Evolutionary conservation across 2,888 invertebrate genomes (phyloP), one percentile per base, ranked within the genome.

Genomic region (Pelosia muscerda): DNA sequence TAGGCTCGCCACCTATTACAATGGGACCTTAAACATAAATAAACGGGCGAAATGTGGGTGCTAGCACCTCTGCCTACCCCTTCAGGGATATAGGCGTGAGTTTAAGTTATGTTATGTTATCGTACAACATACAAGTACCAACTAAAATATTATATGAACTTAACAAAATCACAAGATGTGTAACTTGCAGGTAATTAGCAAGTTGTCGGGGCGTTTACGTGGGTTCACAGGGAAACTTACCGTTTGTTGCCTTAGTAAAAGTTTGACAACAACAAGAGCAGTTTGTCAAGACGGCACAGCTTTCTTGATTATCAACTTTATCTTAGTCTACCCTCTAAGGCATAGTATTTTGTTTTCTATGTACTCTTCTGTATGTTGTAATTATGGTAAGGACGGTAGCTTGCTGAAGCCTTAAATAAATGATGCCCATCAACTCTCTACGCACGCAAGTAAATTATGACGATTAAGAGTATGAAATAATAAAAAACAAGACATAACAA

Each of bases 191-290:
- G 61, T 69, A 71, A 79, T 77, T 79, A 81, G 54, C 79, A 71
- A 77, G 70, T 81, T 74, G 42, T 67, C 57, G 19, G 63, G 59
- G 49, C 34, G 19, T 60, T 76, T 69, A 75, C 68, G 73, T 75
- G 70, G 11, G 66, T 58, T 72, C 67, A 66, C 66, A 26, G 59
- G 58, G 60, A 68, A 79, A 77, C 73, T 75, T 74, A 81, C 72
- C 19, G 69, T 65, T n/a, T 72, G 69, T 76, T 64, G 49, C 54
- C 58, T 75, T 65, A 77, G 77, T 79, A 81, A 72, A 74, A 79
- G 81, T 77, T 68, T 61, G 13, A 26, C 9, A 79, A 81, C 77
- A 77, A 81, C 73, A 81, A 80, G 56, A 77, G 77, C 76, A 81
- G 71, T 80, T 80, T 77, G 74, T 81, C 80, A 77, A 81, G 72